Evolutionary conservation across 2,797 vertebrate genomes (phyloP).

Genomic region (Smutsia gigantea): DNA sequence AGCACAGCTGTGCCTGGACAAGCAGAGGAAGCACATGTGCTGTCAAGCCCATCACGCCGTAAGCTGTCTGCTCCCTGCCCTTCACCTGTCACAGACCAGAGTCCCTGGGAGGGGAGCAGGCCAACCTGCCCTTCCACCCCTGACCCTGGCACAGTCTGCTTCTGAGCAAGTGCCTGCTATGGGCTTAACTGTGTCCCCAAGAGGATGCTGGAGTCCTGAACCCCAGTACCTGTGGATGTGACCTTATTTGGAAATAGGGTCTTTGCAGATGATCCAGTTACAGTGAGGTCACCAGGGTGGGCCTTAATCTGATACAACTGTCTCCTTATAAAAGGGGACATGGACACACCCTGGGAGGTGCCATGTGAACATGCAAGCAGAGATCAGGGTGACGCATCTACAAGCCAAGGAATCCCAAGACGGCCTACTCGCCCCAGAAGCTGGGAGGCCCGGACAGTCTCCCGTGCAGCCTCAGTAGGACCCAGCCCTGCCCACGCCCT

Average conservation of each 20-base stretch:
- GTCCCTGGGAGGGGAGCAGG: rapidly evolving
- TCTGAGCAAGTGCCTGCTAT: neutral
- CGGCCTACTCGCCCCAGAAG: too few relatives aligned
- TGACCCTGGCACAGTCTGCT: rapidly evolving
- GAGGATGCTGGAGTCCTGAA: too few relatives aligned
- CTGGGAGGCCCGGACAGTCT: neutral
- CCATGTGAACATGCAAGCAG: neutral
- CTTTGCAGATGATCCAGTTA: neutral
- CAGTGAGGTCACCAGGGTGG: rapidly evolving
- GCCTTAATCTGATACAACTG: rapidly evolving
- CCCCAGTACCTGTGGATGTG: rapidly evolving
- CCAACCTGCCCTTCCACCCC: rapidly evolving
- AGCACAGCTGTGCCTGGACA: neutral
- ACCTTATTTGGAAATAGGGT: neutral
- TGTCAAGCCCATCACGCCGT: rapidly evolving
- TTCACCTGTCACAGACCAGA: rapidly evolving
- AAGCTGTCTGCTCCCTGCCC: rapidly evolving
- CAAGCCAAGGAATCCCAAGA: too few relatives aligned
- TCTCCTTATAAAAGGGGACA: neutral
- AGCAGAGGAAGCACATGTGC: too few relatives aligned
- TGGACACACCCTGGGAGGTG: rapidly evolving
- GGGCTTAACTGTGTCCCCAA: rapidly evolving
- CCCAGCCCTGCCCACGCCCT: rapidly evolving
- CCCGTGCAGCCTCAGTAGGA: neutral
- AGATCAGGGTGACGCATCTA: rapidly evolving